These are phyloP conservation scores for Drosophila malerkotliana DNA, from an alignment of 1,140 invertebrate genomes.

Conservation along the genomic window DNA sequence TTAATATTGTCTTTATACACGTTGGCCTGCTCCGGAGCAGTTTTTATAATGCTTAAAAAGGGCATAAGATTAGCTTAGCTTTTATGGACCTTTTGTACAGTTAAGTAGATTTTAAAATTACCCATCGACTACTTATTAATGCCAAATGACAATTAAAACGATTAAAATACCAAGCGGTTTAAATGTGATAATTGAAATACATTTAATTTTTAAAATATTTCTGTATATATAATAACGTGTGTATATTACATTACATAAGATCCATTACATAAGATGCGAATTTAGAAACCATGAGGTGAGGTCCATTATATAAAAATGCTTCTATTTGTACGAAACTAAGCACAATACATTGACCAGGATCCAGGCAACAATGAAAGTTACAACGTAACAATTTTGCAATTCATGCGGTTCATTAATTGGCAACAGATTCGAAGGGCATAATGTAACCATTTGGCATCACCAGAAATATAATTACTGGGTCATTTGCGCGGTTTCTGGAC, in stretches of 20 bases:
- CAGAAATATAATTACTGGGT: slow-evolving; percentile 55
- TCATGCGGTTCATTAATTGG: not conserved
- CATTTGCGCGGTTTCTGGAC: not conserved
- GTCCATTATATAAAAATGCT: not conserved
- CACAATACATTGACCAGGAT: slow-evolving; percentile 1
- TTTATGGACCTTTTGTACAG: too few species aligned
- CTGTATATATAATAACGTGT: not conserved
- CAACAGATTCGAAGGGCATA: slow-evolving; percentile 57
- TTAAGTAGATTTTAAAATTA: too few species aligned
- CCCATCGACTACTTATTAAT: too few species aligned
- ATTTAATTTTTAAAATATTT: not conserved
- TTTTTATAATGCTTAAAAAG: slow-evolving; percentile 53
- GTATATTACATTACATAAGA: not conserved
- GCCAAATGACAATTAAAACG: too few species aligned
- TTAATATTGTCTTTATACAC: slow-evolving; percentile 59
- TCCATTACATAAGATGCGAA: not conserved
- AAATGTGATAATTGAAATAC: too few species aligned
- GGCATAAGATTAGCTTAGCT: slow-evolving; percentile 63
- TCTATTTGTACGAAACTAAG: slow-evolving; percentile 1
- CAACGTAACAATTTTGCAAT: not conserved
- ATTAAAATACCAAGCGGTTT: too few species aligned
- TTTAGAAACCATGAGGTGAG: not conserved
- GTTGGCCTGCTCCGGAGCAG: slow-evolving; percentile 25
- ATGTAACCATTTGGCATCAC: slow-evolving; percentile 63
- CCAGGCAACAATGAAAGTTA: not conserved